Evolutionary conservation across 2,113 vertebrate species (phyloP).

Genomic region (Amphiprion ocellaris): DNA sequence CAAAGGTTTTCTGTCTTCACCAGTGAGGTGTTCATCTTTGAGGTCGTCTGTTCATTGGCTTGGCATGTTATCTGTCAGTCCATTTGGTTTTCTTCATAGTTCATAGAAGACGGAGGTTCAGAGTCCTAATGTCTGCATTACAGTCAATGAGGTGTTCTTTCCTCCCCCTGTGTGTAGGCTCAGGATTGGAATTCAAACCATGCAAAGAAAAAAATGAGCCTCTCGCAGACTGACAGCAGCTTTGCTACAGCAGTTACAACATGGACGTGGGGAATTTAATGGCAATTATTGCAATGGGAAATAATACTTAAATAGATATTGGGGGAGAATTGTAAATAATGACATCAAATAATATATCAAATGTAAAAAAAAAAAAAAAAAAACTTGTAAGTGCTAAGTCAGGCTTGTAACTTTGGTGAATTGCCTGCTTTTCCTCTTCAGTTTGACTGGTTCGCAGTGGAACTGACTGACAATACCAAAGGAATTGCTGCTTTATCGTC

Average conservation of each 20-base stretch:
- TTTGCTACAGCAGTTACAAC: slow-evolving; percentile 36
- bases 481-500: slow-evolving; percentile 21
- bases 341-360: slow-evolving; percentile 28
- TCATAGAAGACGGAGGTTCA: slow-evolving; percentile 53
- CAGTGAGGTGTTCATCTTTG: slow-evolving; percentile 42
- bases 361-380: slow-evolving; percentile 23
- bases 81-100: slow-evolving; percentile 68
- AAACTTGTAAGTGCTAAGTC: slow-evolving; percentile 13
- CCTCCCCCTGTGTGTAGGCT: slow-evolving; percentile 29
- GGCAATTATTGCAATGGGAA: slow-evolving; percentile 59
- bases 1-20: slow-evolving; percentile 61
- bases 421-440: slow-evolving; percentile 32
- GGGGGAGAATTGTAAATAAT: slow-evolving; percentile 9
- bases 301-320: slow-evolving; percentile 19
- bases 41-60: slow-evolving; percentile 60
- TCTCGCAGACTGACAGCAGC: slow-evolving; percentile 36
- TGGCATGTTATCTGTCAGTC: slow-evolving; percentile 50
- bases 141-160: slow-evolving; percentile 49
- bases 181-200: slow-evolving; percentile 50
- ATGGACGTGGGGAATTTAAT: slow-evolving; percentile 4
- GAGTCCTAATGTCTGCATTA: slow-evolving; percentile 47
- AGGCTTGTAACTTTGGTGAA: slow-evolving; percentile 18
- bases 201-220: slow-evolving; percentile 42
- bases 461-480: slow-evolving; percentile 39
- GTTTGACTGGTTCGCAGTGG: slow-evolving; percentile 27